Conservation (phyloP, 2,888 invertebrate genomes). For the Galerucella pusilla region DNA sequence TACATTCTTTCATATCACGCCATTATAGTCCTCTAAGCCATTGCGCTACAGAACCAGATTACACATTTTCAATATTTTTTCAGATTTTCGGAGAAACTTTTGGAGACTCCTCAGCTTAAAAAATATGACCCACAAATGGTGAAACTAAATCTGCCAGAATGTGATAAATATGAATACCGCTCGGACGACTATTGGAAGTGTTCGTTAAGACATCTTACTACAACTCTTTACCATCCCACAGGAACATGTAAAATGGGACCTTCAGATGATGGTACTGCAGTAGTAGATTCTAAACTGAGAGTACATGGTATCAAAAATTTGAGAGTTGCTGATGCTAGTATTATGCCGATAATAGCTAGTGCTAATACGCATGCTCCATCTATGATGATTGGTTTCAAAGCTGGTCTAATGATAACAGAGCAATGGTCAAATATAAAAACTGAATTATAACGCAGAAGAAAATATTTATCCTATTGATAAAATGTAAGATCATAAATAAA, state of each 20-base stretch:
- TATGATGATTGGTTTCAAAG: conserved; percentile 88
- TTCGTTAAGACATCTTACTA: conserved; percentile 77
- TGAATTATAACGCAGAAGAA: conserved; percentile 53
- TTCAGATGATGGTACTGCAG: conserved; percentile 69
- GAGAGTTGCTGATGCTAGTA: conserved; percentile 83
- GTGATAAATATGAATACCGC: conserved; percentile 70
- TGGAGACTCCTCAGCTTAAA: conserved; percentile 70
- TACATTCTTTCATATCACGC: too few relatives aligned
- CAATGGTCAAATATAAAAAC: conserved; percentile 68
- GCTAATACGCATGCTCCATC: conserved; percentile 87
- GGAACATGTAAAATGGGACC: conserved; percentile 88
- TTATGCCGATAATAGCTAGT: conserved; percentile 83
- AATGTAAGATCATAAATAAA: too few relatives aligned
- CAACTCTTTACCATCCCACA: conserved; percentile 85
- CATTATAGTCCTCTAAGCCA: too few relatives aligned
- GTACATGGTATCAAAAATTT: conserved; percentile 74
- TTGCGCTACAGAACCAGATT: too few relatives aligned
- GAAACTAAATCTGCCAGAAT: conserved; percentile 75
- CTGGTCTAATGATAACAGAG: conserved; percentile 83
- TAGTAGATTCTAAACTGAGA: conserved; percentile 75
- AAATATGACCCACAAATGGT: conserved; percentile 74
- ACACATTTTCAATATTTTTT: neutral
- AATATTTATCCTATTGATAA: too few relatives aligned
- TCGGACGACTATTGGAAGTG: conserved; percentile 84
- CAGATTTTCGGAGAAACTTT: conserved; percentile 60